Conservation (phyloP, 2,113 vertebrate genomes). For the Thinocorus orbignyianus region DNA sequence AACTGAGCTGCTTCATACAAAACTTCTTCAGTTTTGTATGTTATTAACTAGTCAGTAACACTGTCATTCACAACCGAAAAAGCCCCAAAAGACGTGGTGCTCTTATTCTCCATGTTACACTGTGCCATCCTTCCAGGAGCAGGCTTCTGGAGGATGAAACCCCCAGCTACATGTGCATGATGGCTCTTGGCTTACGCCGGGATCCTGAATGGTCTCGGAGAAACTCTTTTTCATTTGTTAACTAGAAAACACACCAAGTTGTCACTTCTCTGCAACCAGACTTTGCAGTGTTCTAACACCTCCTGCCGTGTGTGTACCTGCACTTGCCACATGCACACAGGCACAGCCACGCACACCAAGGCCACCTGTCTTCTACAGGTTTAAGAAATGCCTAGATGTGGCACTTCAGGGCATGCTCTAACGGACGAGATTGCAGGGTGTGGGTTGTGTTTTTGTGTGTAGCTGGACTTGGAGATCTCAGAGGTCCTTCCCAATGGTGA, state of each 20-base stretch:
- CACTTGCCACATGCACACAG: neutral
- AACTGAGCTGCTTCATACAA: neutral
- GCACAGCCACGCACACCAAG: fast-evolving
- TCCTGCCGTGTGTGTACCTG: neutral
- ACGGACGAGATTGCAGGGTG: too few relatives aligned
- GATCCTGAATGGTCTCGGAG: neutral
- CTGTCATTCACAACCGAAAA: neutral
- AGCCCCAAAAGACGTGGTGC: too few relatives aligned
- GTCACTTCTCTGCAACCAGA: neutral
- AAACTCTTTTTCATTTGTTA: neutral
- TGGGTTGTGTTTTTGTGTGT: too few relatives aligned
- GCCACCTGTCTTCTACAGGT: neutral
- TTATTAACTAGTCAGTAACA: neutral
- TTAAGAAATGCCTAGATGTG: too few relatives aligned
- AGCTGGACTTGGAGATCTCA: too few relatives aligned
- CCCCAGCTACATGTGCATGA: neutral
- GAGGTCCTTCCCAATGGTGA: too few relatives aligned
- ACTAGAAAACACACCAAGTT: neutral
- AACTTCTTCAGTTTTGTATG: neutral
- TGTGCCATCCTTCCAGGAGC: neutral
- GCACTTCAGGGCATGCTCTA: too few relatives aligned
- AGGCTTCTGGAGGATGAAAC: neutral
- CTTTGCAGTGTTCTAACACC: neutral
- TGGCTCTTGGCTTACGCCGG: neutral
- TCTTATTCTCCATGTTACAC: neutral